A percentile compares a stretch with the other conserved stretches of the same genome.
Conservation (phyloP, 1,140 invertebrate genomes). For the Mesaphorura yosii region DNA sequence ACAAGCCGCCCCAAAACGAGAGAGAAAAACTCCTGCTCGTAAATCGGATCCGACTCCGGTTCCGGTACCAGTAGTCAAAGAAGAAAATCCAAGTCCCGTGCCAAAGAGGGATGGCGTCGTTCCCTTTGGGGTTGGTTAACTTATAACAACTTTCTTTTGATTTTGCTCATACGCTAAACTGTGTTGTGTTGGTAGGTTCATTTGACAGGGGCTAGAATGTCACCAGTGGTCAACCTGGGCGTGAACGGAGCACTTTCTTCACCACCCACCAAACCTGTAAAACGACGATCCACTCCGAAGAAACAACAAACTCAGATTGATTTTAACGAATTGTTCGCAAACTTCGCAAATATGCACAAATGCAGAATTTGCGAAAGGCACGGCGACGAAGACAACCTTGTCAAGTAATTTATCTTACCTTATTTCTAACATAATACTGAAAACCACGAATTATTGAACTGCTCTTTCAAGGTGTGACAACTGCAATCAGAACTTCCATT, state of each 20-base stretch:
- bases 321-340: too few species aligned
- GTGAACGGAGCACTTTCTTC: neutral
- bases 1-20: neutral
- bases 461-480: slow-evolving; percentile 71
- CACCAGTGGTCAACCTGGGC: neutral
- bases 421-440: too few species aligned
- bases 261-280: neutral
- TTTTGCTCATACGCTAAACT: neutral
- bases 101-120: neutral
- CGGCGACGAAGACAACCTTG: slow-evolving; percentile 52
- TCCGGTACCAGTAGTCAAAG: slow-evolving; percentile 58
- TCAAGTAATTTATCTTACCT: slow-evolving; percentile 45
- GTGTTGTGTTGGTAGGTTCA: neutral
- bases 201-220: neutral
- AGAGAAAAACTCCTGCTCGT: neutral
- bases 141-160: neutral
- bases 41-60: slow-evolving; percentile 60
- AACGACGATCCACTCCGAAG: too few species aligned
- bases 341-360: too few species aligned
- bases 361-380: slow-evolving; percentile 54
- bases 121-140: neutral
- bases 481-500: slow-evolving; percentile 80
- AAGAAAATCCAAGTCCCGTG: slow-evolving; percentile 32
- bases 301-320: too few species aligned
- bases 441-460: too few species aligned